Conservation (phyloP, 1,140 invertebrate species). For the Zaprionus ghesquierei region DNA sequence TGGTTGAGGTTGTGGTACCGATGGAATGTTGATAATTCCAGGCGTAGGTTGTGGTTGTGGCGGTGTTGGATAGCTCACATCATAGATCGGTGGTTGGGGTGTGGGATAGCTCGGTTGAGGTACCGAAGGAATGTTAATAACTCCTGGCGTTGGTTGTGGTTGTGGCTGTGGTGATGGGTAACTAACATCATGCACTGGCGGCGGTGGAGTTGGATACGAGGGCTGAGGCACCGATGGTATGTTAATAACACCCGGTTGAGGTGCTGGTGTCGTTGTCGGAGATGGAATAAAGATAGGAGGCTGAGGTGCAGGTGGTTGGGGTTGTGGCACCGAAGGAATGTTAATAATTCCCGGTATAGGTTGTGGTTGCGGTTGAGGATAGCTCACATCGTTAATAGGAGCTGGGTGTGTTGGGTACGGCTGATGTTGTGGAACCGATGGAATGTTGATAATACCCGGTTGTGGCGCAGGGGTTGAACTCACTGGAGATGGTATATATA, state of each 20-base stretch:
- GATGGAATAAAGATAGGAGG: neutral
- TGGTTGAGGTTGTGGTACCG: constrained; percentile 4
- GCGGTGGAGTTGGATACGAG: constrained; percentile 5
- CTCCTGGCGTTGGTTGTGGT: constrained; percentile 84
- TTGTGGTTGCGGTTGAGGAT: constrained; percentile 13
- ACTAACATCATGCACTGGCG: constrained; percentile 1
- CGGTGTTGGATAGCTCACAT: constrained; percentile 1
- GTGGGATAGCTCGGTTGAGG: constrained; percentile 22
- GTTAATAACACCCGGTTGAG: constrained; percentile 26
- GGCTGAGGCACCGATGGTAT: constrained; percentile 28
- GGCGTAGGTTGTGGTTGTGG: constrained; percentile 76
- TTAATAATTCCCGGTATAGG: constrained; percentile 26
- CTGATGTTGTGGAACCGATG: constrained; percentile 35
- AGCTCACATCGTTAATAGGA: constrained; percentile 17
- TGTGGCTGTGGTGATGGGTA: constrained; percentile 6
- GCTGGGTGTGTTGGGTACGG: constrained; percentile 14
- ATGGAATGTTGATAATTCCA: constrained; percentile 84
- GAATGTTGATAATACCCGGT: constrained; percentile 42
- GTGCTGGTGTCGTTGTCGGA: neutral
- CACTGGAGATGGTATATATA: constrained; percentile 28
- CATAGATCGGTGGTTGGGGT: constrained; percentile 4
- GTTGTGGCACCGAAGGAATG: constrained; percentile 23
- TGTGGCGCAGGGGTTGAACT: constrained; percentile 10
- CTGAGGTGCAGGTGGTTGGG: constrained; percentile 1
- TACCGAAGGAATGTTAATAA: constrained; percentile 83